A percentile compares a stretch with the other conserved stretches of the same genome.
Evolutionary conservation across 2,797 vertebrate genomes (phyloP).

Genomic region (Hozukius guyotensis): DNA sequence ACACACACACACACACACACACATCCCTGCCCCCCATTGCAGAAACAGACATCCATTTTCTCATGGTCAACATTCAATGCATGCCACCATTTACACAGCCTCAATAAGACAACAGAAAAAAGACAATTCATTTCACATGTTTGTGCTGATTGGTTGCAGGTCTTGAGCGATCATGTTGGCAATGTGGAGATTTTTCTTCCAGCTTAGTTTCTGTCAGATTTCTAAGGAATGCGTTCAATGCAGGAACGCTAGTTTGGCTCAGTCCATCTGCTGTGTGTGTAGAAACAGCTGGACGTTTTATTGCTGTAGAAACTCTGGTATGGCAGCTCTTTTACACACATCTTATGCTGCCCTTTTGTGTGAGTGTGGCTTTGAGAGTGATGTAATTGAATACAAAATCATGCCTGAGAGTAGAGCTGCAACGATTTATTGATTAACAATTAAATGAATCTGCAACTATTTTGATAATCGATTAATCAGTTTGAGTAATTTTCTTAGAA

Average conservation of each 20-base stretch:
- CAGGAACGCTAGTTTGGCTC: background rate
- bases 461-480: too few species aligned
- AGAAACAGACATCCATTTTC: constrained; percentile 13
- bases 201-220: constrained; percentile 12
- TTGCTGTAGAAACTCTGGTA: background rate
- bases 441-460: too few species aligned
- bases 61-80: constrained; percentile 6
- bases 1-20: constrained; percentile 20
- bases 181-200: background rate
- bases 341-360: background rate
- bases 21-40: background rate
- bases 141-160: constrained; percentile 17
- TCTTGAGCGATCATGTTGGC: constrained; percentile 36
- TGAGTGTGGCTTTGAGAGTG: background rate
- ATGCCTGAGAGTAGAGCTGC: background rate
- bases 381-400: background rate
- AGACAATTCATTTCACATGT: constrained; percentile 9
- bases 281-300: constrained; percentile 29
- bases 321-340: background rate
- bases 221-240: background rate
- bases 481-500: too few species aligned
- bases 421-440: too few species aligned
- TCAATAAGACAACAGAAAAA: background rate
- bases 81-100: background rate
- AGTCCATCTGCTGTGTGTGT: background rate